Percentiles rank a stretch among this genome's conserved stretches.
Conservation (phyloP, 2,797 vertebrate genomes). For the Pagetopsis macropterus region DNA sequence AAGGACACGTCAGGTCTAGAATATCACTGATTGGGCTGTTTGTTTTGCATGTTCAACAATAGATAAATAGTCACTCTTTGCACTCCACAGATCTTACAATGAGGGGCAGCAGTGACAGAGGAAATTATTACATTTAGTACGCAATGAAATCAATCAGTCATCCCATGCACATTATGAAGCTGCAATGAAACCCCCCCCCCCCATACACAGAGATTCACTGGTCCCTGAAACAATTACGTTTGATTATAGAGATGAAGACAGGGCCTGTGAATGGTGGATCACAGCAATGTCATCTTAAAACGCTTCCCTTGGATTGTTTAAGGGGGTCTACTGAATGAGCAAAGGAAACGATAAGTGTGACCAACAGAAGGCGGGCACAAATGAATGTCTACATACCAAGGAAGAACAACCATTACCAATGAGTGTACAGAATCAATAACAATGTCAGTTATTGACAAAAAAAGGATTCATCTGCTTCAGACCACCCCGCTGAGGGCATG, state of each 20-base stretch:
- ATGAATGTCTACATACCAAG: constrained; percentile 80
- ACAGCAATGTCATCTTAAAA: constrained; percentile 55
- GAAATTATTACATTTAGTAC: constrained; percentile 57
- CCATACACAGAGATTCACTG: constrained; percentile 52
- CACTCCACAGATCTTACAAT: constrained; percentile 64
- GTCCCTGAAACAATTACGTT: constrained; percentile 57
- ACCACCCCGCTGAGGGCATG: constrained; percentile 49
- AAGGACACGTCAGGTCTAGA: constrained; percentile 52
- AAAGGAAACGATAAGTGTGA: constrained; percentile 71
- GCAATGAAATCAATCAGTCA: constrained; percentile 69
- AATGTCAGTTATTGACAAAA: constrained; percentile 69
- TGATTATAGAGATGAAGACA: constrained; percentile 63
- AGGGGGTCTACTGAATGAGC: constrained; percentile 69
- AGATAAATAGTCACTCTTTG: constrained; percentile 50
- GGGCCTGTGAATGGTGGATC: constrained; percentile 54
- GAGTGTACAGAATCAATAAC: constrained; percentile 73
- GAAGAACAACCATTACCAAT: constrained; percentile 79
- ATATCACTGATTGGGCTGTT: constrained; percentile 46
- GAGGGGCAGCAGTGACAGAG: constrained; percentile 60
- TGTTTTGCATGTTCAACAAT: constrained; percentile 42
- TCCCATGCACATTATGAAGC: constrained; percentile 73
- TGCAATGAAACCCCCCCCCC: constrained; percentile 53
- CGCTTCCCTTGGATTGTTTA: constrained; percentile 52
- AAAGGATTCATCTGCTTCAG: constrained; percentile 56
- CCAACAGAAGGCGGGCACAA: constrained; percentile 66